Evolutionary conservation across 2,113 vertebrate genomes (phyloP).

Genomic region (Dicaeum eximium): DNA sequence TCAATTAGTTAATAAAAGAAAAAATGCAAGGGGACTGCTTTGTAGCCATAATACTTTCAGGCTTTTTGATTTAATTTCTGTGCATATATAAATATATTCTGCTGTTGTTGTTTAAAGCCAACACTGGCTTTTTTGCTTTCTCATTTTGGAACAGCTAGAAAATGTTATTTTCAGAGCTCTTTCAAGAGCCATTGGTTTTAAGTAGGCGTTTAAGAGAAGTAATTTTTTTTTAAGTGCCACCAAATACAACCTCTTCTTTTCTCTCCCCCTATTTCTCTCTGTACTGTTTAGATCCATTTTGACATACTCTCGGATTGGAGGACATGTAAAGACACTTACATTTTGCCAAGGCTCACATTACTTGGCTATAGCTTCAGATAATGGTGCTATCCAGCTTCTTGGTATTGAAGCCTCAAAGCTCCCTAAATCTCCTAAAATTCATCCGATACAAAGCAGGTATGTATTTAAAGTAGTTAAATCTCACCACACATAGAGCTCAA

Average conservation of each 20-base stretch:
- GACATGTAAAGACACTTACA: slow-evolving; percentile 88
- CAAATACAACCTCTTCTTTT: not conserved
- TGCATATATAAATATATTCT: not conserved
- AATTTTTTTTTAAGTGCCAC: not conserved
- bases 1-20: not conserved
- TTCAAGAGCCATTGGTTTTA: not conserved
- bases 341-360: slow-evolving; percentile 98
- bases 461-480: not conserved
- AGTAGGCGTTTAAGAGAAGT: not conserved
- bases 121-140: not conserved
- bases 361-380: slow-evolving; percentile 91
- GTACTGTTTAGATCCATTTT: slow-evolving; percentile 82
- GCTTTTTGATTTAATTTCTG: not conserved
- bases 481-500: not conserved
- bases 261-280: accelerated
- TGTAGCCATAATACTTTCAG: not conserved
- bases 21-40: not conserved
- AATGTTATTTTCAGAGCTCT: not conserved
- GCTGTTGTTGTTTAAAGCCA: not conserved
- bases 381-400: slow-evolving; percentile 91
- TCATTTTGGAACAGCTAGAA: not conserved
- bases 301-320: slow-evolving; percentile 91
- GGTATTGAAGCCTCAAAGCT: slow-evolving; percentile 91
- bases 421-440: slow-evolving; percentile 95
- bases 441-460: slow-evolving; percentile 92